phyloP scores from a whole-genome alignment of 2,113 vertebrate species.

The Urocolius indicus region DNA sequence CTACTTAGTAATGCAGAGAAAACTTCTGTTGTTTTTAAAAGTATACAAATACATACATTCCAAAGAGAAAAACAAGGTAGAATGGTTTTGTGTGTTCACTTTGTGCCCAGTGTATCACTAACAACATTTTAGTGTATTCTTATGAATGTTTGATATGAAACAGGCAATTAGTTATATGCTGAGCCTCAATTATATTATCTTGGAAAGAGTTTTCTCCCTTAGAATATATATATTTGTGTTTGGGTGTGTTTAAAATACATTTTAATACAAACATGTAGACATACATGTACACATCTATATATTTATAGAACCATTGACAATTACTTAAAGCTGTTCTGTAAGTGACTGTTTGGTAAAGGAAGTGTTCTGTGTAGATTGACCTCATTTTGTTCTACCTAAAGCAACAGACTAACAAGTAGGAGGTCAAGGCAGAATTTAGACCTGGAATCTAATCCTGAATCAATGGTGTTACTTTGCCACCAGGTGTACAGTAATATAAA shows the following conservation, averaged over 20 bases:
- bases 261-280: background rate
- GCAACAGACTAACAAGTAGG: background rate
- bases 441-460: background rate
- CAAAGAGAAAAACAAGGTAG: background rate
- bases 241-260: background rate
- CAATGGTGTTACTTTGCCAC: background rate
- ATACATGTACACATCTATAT: background rate
- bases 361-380: background rate
- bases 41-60: fast-evolving
- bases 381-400: background rate
- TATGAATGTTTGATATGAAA: background rate
- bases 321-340: background rate
- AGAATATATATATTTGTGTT: background rate
- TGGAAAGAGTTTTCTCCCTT: background rate
- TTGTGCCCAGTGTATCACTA: background rate
- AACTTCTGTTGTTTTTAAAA: background rate
- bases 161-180: background rate
- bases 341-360: background rate
- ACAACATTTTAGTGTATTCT: background rate
- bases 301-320: background rate
- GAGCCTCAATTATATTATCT: background rate
- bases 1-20: background rate
- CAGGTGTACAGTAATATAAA: background rate
- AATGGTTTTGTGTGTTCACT: background rate
- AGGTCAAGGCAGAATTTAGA: background rate